Percentiles rank a stretch among this genome's conserved stretches.
Evolutionary conservation across 2,888 invertebrate species (phyloP).

Genomic region (Galeopsomyia nigrocyanea): DNA sequence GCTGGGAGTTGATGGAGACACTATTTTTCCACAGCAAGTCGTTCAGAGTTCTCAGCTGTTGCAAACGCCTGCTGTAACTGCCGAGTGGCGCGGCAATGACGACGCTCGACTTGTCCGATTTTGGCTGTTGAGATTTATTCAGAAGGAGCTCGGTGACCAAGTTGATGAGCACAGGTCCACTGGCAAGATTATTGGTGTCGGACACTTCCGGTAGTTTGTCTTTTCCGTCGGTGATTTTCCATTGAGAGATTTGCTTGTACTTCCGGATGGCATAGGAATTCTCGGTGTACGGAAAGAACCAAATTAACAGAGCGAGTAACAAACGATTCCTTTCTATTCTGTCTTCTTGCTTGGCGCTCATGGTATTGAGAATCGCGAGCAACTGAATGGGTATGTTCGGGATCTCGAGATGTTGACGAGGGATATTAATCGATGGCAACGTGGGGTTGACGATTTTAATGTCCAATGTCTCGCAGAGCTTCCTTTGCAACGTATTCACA

Average conservation of each 20-base stretch:
- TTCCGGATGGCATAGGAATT: constrained; percentile 53
- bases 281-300: constrained; percentile 51
- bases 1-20: constrained; percentile 69
- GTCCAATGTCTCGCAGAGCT: constrained; percentile 47
- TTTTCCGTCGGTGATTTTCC: constrained; percentile 42
- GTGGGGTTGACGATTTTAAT: background rate
- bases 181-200: constrained; percentile 19
- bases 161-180: constrained; percentile 52
- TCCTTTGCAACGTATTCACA: constrained; percentile 52
- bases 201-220: constrained; percentile 18
- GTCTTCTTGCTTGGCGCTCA: constrained; percentile 38
- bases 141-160: constrained; percentile 56
- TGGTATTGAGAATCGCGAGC: constrained; percentile 55
- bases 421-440: constrained; percentile 26
- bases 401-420: constrained; percentile 52
- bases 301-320: constrained; percentile 53
- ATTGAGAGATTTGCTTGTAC: constrained; percentile 52
- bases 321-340: constrained; percentile 50
- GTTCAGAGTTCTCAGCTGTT: constrained; percentile 71
- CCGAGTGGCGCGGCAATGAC: constrained; percentile 69
- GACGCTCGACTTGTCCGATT: constrained; percentile 49
- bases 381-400: constrained; percentile 59
- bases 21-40: constrained; percentile 76
- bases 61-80: constrained; percentile 70
- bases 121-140: constrained; percentile 43